phyloP scores from a whole-genome alignment of 2,888 invertebrate species.

The Brachypterus glaber region DNA sequence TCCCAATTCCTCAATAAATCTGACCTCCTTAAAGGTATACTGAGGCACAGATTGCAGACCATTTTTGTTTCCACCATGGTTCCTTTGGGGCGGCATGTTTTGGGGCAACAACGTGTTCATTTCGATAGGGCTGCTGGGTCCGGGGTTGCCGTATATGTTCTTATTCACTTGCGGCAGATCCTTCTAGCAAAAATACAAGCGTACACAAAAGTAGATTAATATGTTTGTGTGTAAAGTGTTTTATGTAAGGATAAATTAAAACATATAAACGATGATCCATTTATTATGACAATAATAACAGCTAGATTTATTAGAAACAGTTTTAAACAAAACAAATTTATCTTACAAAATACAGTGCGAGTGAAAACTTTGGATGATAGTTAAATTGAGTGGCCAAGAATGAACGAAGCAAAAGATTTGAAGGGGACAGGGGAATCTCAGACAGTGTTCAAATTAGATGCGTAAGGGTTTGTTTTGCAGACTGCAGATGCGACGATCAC shows the following conservation, averaged over 20 bases:
- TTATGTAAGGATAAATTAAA: not conserved
- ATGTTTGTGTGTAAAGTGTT: not conserved
- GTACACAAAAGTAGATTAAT: conserved; percentile 1
- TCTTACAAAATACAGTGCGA: too few species aligned
- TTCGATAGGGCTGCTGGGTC: conserved; percentile 65
- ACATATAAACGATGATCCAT: too few species aligned
- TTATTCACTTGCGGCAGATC: conserved; percentile 64
- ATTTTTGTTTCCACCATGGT: conserved; percentile 32
- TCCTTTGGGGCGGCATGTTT: conserved; percentile 41
- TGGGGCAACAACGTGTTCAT: conserved; percentile 67
- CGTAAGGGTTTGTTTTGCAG: too few species aligned
- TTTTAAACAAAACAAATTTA: too few species aligned
- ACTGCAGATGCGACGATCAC: too few species aligned
- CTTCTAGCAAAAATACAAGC: conserved; percentile 39
- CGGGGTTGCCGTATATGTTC: conserved; percentile 73
- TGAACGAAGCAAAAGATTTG: too few species aligned
- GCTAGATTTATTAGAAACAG: too few species aligned
- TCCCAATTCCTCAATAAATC: conserved; percentile 83
- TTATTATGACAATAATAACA: too few species aligned
- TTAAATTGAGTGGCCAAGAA: too few species aligned
- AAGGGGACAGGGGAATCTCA: too few species aligned
- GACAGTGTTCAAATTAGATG: too few species aligned
- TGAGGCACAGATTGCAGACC: conserved; percentile 60
- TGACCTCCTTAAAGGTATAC: conserved; percentile 74
- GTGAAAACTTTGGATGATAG: too few species aligned